Evolutionary conservation across 2,797 vertebrate species (phyloP).

Genomic region (Champsocephalus esox): DNA sequence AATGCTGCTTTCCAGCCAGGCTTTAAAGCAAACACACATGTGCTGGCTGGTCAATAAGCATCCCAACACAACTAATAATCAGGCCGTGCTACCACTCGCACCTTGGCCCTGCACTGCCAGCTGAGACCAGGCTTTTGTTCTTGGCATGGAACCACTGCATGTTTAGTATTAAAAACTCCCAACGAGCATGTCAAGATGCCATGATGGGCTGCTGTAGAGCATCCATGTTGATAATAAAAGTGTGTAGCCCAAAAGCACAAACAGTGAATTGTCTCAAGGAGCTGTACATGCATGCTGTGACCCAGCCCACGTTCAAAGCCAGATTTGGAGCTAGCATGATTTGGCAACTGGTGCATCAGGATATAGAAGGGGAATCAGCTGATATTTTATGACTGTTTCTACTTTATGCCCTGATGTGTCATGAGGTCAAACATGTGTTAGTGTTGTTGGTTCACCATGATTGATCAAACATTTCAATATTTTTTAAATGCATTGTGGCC

Average conservation of each 20-base stretch:
- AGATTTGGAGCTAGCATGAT: neutral
- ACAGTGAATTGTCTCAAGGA: neutral
- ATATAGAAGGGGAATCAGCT: neutral
- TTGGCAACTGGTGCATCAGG: neutral
- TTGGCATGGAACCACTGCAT: conserved; percentile 75
- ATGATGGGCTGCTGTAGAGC: conserved; percentile 39
- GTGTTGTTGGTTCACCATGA: too few relatives aligned
- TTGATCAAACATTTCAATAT: too few relatives aligned
- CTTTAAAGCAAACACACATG: conserved; percentile 72
- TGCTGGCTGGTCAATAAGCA: conserved; percentile 75
- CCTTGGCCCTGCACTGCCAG: conserved; percentile 65
- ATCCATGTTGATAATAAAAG: conserved; percentile 48
- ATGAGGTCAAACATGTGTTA: too few relatives aligned
- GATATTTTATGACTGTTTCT: neutral
- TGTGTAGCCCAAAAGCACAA: conserved; percentile 30
- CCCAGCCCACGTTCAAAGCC: neutral
- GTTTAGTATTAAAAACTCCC: conserved; percentile 75
- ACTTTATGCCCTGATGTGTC: neutral
- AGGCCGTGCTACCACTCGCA: conserved; percentile 60
- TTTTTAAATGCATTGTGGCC: too few relatives aligned
- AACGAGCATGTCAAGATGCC: conserved; percentile 51
- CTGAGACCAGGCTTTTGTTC: conserved; percentile 80
- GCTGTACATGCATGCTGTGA: neutral
- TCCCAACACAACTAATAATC: conserved; percentile 78
- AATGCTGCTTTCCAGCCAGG: conserved; percentile 75